phyloP scores from a whole-genome alignment of 2,113 vertebrate species.

The Brachypodius melanocephalos region DNA sequence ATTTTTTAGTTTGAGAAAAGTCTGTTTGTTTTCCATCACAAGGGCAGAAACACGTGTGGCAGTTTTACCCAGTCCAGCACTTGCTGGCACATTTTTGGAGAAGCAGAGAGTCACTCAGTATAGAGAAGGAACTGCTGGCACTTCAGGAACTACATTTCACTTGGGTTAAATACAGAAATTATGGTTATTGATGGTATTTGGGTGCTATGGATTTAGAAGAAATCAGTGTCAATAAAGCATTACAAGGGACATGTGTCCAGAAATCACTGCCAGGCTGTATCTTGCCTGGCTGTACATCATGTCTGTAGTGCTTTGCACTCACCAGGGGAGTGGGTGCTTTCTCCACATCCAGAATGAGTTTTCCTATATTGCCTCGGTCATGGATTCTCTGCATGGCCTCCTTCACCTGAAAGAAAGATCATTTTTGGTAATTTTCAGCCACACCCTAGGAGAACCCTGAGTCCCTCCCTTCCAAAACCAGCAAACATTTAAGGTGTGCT shows the following conservation, averaged over 20 bases:
- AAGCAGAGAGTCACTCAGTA: neutral
- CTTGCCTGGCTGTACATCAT: neutral
- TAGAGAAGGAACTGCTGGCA: neutral
- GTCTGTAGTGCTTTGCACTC: constrained; percentile 6
- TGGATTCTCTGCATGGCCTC: constrained; percentile 99
- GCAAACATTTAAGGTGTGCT: neutral
- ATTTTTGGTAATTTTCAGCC: neutral
- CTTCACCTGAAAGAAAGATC: constrained; percentile 83
- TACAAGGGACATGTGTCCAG: neutral
- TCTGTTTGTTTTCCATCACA: neutral
- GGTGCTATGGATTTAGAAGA: neutral
- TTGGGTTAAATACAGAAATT: neutral
- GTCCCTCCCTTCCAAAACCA: neutral
- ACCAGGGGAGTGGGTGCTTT: constrained; percentile 96
- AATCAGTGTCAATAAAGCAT: neutral
- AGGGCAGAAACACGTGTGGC: neutral
- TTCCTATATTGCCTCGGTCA: constrained; percentile 97
- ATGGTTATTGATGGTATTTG: neutral
- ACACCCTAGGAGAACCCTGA: neutral
- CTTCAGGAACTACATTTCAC: neutral
- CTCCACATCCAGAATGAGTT: constrained; percentile 95
- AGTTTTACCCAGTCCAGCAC: neutral
- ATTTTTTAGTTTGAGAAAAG: neutral
- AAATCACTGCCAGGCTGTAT: neutral
- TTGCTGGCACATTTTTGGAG: neutral